Conservation (phyloP, 2,888 invertebrate species). For the Asteroscopus sphinx region DNA sequence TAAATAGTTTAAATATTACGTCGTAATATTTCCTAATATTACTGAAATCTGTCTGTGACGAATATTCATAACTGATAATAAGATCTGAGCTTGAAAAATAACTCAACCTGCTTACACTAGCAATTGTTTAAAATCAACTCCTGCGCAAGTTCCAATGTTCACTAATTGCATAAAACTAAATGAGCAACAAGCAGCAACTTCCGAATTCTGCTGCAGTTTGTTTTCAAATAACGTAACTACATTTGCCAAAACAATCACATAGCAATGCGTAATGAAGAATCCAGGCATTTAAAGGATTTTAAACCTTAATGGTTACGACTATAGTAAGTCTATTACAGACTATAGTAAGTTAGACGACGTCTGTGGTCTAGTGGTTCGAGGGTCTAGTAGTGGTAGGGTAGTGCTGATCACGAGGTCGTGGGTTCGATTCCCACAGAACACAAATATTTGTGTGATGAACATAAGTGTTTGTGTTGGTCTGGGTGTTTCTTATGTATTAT, state of each 20-base stretch:
- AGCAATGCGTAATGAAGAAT: background rate
- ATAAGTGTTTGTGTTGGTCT: too few relatives aligned
- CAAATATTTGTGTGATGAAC: too few relatives aligned
- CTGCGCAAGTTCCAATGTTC: background rate
- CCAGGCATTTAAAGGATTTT: background rate
- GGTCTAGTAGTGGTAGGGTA: too few relatives aligned
- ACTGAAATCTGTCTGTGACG: background rate
- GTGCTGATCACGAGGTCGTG: too few relatives aligned
- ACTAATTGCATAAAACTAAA: constrained; percentile 7
- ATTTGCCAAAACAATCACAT: constrained; percentile 30
- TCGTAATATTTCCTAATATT: background rate
- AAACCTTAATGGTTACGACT: constrained; percentile 1
- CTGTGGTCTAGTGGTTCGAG: too few relatives aligned
- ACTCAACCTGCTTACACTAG: too few relatives aligned
- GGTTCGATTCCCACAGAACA: too few relatives aligned
- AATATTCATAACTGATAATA: too few relatives aligned
- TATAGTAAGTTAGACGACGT: too few relatives aligned
- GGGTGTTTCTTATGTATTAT: too few relatives aligned
- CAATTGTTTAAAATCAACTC: background rate
- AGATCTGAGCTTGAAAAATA: background rate
- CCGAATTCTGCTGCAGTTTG: constrained; percentile 16
- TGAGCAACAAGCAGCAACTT: background rate
- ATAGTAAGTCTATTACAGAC: too few relatives aligned
- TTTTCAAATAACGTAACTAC: constrained; percentile 32
- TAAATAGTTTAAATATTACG: background rate